Evolutionary conservation across 2,113 vertebrate genomes (phyloP).

Genomic region (Erinaceus europaeus): DNA sequence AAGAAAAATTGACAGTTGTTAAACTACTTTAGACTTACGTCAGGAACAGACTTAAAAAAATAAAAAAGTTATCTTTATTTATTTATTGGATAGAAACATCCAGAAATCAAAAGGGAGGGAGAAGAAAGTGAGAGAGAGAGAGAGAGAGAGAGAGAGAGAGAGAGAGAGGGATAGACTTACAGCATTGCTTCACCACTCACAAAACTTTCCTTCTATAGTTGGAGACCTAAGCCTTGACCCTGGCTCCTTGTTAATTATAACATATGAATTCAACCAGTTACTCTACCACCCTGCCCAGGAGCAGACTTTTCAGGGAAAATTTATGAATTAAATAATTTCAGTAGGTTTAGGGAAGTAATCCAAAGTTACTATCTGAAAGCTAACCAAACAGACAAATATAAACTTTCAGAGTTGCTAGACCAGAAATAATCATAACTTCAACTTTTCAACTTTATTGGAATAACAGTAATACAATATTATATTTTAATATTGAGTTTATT

Average conservation of each 20-base stretch:
- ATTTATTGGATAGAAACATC: too few species aligned
- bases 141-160: too few species aligned
- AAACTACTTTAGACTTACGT: neutral
- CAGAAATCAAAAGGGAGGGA: too few species aligned
- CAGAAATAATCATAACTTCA: constrained; percentile 25
- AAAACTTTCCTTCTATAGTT: too few species aligned
- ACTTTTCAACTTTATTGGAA: neutral
- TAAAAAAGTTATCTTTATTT: too few species aligned
- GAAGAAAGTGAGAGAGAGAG: too few species aligned
- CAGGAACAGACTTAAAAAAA: neutral
- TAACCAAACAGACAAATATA: neutral
- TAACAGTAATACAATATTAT: neutral
- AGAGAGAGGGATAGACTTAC: too few species aligned
- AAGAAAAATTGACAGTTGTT: neutral
- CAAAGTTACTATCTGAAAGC: neutral
- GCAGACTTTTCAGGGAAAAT: constrained; percentile 3
- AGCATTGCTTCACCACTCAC: too few species aligned
- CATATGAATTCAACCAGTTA: too few species aligned
- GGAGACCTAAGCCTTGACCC: too few species aligned
- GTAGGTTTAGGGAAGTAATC: neutral
- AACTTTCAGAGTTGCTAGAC: neutral
- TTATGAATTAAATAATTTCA: constrained; percentile 28
- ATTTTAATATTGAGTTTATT: neutral
- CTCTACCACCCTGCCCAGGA: too few species aligned
- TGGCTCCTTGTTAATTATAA: too few species aligned